These are phyloP conservation scores for Silurus lanzhouensis DNA, from an alignment of 2,797 vertebrate species.

Conservation along the genomic window DNA sequence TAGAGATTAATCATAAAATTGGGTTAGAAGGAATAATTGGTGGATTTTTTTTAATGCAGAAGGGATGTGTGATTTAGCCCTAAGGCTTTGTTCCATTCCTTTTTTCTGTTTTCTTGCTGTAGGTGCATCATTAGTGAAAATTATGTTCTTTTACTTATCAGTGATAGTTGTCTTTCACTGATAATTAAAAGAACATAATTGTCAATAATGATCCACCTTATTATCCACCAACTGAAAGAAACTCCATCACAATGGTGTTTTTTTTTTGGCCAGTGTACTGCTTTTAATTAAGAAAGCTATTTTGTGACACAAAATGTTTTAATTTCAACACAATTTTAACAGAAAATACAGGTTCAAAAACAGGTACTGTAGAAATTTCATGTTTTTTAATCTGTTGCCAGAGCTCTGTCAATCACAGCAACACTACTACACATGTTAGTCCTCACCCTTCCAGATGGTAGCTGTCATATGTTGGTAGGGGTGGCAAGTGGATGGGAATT, in stretches of 20 bases:
- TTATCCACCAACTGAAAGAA: too few relatives aligned
- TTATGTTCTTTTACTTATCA: neutral
- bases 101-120: slow-evolving; percentile 6
- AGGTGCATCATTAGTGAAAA: neutral
- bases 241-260: neutral
- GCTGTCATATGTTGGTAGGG: neutral
- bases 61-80: neutral
- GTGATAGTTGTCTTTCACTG: neutral
- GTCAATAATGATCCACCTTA: too few relatives aligned
- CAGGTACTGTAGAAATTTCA: neutral
- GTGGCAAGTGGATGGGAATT: neutral
- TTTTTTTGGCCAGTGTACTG: neutral
- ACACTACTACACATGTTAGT: neutral
- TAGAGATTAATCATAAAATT: neutral
- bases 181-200: too few relatives aligned
- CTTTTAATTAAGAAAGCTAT: neutral
- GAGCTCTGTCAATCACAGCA: neutral
- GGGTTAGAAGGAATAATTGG: neutral
- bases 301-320: too few relatives aligned
- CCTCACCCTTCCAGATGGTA: neutral
- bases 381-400: neutral
- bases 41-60: neutral
- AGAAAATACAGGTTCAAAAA: neutral
- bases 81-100: neutral
- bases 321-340: neutral